phyloP scores from a whole-genome alignment of 2,113 vertebrate species.

The Phyllopteryx taeniolatus region DNA sequence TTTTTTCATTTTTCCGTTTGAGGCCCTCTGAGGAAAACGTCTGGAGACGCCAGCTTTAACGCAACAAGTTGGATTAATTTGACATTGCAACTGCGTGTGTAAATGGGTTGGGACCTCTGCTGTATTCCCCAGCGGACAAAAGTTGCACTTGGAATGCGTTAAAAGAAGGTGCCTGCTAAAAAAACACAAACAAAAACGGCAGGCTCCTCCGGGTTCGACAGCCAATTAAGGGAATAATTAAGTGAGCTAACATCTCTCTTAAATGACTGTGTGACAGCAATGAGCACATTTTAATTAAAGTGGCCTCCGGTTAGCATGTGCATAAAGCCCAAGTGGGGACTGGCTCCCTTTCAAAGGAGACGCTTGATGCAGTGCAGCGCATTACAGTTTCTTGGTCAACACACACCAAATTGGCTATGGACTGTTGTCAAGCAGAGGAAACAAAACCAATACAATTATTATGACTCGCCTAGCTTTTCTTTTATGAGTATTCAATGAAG shows the following conservation, averaged over 20 bases:
- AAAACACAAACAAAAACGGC: slow-evolving; percentile 7
- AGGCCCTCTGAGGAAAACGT: neutral
- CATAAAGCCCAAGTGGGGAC: slow-evolving; percentile 50
- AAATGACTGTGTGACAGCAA: slow-evolving; percentile 59
- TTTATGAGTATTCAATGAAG: slow-evolving; percentile 55
- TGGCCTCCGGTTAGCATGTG: slow-evolving; percentile 59
- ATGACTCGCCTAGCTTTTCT: slow-evolving; percentile 37
- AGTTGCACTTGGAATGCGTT: slow-evolving; percentile 23
- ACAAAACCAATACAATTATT: slow-evolving; percentile 32
- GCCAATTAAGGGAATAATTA: slow-evolving; percentile 73
- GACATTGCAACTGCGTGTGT: neutral
- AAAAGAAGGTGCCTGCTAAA: slow-evolving; percentile 20
- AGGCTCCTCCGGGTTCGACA: slow-evolving; percentile 28
- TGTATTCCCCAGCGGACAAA: slow-evolving; percentile 6
- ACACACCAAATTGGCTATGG: slow-evolving; percentile 44
- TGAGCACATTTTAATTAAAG: slow-evolving; percentile 70
- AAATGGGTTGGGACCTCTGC: neutral
- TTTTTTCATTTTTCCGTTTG: neutral
- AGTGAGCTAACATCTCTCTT: slow-evolving; percentile 62
- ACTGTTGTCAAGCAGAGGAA: slow-evolving; percentile 41
- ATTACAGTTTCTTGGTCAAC: slow-evolving; percentile 34
- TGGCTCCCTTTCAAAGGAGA: slow-evolving; percentile 47
- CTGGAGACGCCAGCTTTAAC: neutral
- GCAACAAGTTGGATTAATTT: neutral
- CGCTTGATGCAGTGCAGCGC: slow-evolving; percentile 42